phyloP scores from a whole-genome alignment of 2,797 vertebrate species.

The Tarsius wallacei region DNA sequence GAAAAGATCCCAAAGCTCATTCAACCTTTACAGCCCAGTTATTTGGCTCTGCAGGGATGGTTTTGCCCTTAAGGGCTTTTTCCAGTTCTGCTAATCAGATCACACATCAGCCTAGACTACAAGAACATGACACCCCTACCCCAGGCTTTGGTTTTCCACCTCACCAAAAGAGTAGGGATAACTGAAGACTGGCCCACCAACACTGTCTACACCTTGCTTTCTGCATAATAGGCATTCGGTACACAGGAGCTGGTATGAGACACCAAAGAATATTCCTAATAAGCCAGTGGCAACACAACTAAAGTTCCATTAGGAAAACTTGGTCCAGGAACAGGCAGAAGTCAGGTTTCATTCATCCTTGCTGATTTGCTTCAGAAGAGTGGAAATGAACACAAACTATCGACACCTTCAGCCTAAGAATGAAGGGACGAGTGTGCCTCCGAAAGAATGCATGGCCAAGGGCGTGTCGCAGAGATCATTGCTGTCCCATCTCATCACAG shows the following conservation, averaged over 20 bases:
- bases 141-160: neutral
- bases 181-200: neutral
- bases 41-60: neutral
- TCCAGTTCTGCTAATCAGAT: neutral
- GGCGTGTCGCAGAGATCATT: neutral
- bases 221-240: neutral
- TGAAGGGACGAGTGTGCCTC: neutral
- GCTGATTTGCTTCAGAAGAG: neutral
- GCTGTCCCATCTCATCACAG: neutral
- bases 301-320: neutral
- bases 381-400: neutral
- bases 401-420: neutral
- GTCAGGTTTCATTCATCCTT: neutral
- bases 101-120: neutral
- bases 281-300: neutral
- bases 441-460: fast-evolving
- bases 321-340: neutral
- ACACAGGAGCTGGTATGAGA: neutral
- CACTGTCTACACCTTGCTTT: too few relatives aligned
- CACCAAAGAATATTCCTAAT: neutral
- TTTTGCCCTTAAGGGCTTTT: neutral
- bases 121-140: neutral
- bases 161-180: neutral
- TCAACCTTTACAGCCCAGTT: neutral
- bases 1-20: neutral